A percentile compares a stretch with the other conserved stretches of the same genome.
phyloP scores from a whole-genome alignment of 2,888 invertebrate species.

The Horisme vitalbata region DNA sequence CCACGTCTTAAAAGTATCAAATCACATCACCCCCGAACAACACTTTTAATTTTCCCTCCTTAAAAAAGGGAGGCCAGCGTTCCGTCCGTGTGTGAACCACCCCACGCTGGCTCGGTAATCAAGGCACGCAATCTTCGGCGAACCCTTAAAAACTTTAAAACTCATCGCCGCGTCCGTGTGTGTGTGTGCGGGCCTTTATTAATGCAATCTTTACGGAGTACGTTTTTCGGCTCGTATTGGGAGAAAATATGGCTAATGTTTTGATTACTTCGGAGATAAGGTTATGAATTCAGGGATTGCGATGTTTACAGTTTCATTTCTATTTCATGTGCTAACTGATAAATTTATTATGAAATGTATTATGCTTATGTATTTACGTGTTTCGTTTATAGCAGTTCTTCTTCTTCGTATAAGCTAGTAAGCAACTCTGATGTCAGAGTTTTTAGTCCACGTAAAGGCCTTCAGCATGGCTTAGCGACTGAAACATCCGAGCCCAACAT shows the following conservation, averaged over 20 bases:
- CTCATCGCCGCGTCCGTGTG: constrained; percentile 71
- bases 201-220: constrained; percentile 53
- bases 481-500: no score
- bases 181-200: constrained; percentile 44
- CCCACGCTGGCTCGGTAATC: constrained; percentile 74
- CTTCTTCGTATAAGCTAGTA: no score
- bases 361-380: no score
- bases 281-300: constrained; percentile 18
- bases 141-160: constrained; percentile 85
- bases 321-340: no score
- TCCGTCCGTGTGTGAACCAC: constrained; percentile 65
- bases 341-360: no score
- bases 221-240: constrained; percentile 17
- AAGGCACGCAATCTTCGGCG: constrained; percentile 86
- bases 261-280: constrained; percentile 23
- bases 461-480: no score
- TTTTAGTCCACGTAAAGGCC: no score
- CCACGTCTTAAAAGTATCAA: constrained; percentile 69
- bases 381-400: no score
- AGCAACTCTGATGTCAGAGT: no score
- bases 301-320: constrained; percentile 1
- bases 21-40: constrained; percentile 44
- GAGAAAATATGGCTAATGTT: constrained; percentile 26
- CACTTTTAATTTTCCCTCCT: constrained; percentile 83
- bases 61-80: constrained; percentile 80